phyloP scores from a whole-genome alignment of 2,113 vertebrate species.

The Calyptommatus sinebrachiatus region DNA sequence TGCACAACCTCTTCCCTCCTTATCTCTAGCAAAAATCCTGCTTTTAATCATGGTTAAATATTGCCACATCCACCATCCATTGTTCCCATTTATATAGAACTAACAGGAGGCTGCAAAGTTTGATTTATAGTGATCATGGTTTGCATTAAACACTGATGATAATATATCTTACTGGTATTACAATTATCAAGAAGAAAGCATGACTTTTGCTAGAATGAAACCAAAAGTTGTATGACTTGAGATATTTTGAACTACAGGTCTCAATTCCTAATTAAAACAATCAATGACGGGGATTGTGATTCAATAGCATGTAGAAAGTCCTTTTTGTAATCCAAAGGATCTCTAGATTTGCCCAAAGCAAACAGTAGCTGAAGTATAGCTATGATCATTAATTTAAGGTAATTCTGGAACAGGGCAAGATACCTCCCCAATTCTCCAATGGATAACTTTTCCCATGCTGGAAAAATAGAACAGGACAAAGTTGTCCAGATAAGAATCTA shows the following conservation, averaged over 20 bases:
- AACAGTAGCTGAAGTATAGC: background rate
- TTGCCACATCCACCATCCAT: background rate
- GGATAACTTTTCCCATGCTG: no score
- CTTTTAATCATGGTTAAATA: background rate
- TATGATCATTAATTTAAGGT: background rate
- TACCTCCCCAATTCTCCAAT: no score
- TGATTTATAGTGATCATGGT: background rate
- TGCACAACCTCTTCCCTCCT: no score
- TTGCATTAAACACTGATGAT: background rate
- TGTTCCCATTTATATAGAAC: background rate
- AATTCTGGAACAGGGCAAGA: no score
- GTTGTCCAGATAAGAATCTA: no score
- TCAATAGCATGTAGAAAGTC: background rate
- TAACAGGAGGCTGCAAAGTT: background rate
- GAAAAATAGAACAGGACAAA: no score
- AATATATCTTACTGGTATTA: background rate
- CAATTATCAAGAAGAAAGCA: background rate
- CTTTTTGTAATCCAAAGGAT: background rate
- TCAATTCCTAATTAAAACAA: background rate
- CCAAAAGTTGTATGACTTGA: background rate
- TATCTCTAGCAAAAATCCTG: background rate
- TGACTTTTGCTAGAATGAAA: no score
- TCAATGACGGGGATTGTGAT: background rate
- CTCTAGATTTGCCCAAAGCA: background rate
- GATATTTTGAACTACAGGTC: background rate